Base-by-base conservation (phyloP, 2,113 vertebrate species). In the Syrrhaptes paradoxus region DNA sequence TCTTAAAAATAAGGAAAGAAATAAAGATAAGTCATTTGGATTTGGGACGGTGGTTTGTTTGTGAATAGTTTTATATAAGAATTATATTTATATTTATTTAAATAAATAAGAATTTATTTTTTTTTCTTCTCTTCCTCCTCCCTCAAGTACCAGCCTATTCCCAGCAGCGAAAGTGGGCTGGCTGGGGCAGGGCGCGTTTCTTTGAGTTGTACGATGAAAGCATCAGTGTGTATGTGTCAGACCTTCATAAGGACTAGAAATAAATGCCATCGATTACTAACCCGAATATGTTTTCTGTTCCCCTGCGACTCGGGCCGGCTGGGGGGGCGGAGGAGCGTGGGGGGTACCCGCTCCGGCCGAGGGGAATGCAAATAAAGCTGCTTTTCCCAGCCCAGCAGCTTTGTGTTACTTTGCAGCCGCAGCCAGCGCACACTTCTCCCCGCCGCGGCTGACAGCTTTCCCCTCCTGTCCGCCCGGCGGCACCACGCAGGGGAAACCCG, bases 31-130 rank as follows among this genome's bases (percentile, higher is more conserved):
- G 71, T 95, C 52, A 12, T 79, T 87, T 34, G 89, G 11, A 32
- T 84, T 86, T 78, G 83, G 82, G 89, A 91, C 72, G 58, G 95
- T 85, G 82, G 94, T 97, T 98, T 98, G 91, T 97, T 95, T 98
- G 98, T 98, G 98, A 97, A 98, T 98, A 98, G 97, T 98, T 98
- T 98, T 98, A 98, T 98, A 99, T 98, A 97, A 98, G 98, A 97
- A 96, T 95, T 98, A 98, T 99, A 99, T 99, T 98, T 99, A 99
- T 99, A 99, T 99, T 99, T 99, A 99, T 99, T 99, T 98, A 99
- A 99, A 99, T 99, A 99, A 99, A 98, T 82, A 73, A 93, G 71
- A 81, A 67, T 76, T 96, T 73, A 55, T 36, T 29, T 22, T 70
- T 36, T 54, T 61, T 96, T 49, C 20, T 58, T 61, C 43, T 16